Evolutionary conservation across 2,113 vertebrate species (phyloP).

Genomic region (Lagenorhynchus albirostris): DNA sequence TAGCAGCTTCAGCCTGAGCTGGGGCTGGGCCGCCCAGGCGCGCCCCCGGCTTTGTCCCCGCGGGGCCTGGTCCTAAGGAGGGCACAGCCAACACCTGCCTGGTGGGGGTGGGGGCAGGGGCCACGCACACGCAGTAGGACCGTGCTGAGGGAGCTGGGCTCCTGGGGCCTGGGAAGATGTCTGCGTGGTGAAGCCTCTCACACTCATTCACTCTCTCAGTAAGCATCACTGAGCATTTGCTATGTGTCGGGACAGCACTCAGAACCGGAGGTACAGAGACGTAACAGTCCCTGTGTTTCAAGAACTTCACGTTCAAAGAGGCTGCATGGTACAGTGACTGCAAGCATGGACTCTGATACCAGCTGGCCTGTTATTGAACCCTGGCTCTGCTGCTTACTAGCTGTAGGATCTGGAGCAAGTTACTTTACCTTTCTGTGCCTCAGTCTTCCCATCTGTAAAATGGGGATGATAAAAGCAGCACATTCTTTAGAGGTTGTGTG

Average conservation of each 20-base stretch:
- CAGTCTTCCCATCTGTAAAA: background rate
- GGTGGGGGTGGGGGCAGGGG: background rate
- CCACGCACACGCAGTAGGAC: background rate
- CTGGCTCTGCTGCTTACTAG: background rate
- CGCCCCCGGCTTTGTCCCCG: conserved; percentile 64
- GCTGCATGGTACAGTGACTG: background rate
- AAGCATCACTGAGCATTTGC: background rate
- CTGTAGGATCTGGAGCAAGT: background rate
- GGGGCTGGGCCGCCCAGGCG: conserved; percentile 54
- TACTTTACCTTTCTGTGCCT: background rate
- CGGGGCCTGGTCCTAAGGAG: conserved; percentile 62
- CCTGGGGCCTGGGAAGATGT: background rate
- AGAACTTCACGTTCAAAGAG: background rate
- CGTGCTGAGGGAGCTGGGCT: background rate
- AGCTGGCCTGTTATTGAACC: background rate
- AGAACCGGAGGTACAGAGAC: background rate
- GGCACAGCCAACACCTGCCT: conserved; percentile 71
- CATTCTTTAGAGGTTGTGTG: fast-evolving
- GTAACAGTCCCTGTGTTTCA: fast-evolving
- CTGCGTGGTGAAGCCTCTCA: background rate
- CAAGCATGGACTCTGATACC: background rate
- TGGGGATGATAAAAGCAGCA: background rate
- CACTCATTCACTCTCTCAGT: background rate
- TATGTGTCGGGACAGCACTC: background rate
- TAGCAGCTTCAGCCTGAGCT: conserved; percentile 72